Percentiles rank a stretch among this genome's conserved stretches.
Conservation (phyloP, 2,797 vertebrate genomes). For the Hipposideros larvatus region DNA sequence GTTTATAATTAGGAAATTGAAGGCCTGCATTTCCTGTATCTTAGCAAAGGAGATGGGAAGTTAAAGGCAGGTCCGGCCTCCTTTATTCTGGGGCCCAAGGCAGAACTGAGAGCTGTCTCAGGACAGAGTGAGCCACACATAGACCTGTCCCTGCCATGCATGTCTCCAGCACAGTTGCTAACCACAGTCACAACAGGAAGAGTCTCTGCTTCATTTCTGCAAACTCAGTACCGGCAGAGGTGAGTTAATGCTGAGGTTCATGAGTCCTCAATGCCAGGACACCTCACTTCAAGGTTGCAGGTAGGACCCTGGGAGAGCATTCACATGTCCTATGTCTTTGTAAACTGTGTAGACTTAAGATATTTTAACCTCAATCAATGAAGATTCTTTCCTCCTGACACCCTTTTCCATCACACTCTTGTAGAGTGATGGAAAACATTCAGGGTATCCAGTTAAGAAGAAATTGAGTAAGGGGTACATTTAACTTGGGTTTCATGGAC, state of each 20-base stretch:
- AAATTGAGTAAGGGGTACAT: neutral
- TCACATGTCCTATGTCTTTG: neutral
- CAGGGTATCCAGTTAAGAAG: neutral
- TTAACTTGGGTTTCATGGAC: neutral
- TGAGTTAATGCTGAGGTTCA: neutral
- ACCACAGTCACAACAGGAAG: neutral
- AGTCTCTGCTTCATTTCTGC: neutral
- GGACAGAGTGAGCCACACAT: rapidly evolving
- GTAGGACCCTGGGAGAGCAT: neutral
- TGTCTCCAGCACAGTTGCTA: neutral
- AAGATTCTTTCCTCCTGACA: neutral
- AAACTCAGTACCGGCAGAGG: neutral
- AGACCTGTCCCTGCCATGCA: rapidly evolving
- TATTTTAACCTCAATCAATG: neutral
- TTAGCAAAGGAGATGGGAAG: neutral
- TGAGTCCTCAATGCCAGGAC: neutral
- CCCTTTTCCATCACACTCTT: neutral
- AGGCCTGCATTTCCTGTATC: neutral
- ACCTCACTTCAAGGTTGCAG: neutral
- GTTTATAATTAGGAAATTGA: neutral
- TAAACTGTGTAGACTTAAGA: neutral
- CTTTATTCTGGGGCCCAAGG: neutral
- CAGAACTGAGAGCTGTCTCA: neutral
- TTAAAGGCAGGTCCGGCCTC: neutral
- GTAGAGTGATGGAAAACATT: neutral